Conservation (phyloP, 2,888 invertebrate species). For the Caenorhabditis drosophilae region DNA sequence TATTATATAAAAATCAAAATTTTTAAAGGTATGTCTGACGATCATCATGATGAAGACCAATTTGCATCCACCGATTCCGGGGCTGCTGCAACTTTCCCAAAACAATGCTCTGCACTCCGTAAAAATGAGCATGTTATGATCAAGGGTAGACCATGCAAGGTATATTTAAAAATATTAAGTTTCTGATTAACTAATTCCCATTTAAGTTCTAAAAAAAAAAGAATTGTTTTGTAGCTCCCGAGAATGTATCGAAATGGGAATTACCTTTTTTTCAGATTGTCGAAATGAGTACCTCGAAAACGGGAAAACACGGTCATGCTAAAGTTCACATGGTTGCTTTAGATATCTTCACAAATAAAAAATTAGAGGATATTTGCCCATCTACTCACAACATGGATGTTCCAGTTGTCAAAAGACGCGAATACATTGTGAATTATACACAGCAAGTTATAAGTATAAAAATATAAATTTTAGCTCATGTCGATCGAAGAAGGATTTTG, state of each 20-base stretch:
- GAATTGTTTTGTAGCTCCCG: too few species aligned
- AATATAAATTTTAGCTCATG: slow-evolving; percentile 69
- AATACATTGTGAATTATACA: slow-evolving; percentile 79
- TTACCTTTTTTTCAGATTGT: slow-evolving; percentile 78
- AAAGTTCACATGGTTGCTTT: slow-evolving; percentile 93
- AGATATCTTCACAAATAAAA: slow-evolving; percentile 88
- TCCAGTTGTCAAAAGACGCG: slow-evolving; percentile 95
- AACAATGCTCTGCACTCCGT: slow-evolving; percentile 98
- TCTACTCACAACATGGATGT: slow-evolving; percentile 99
- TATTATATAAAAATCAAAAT: not conserved
- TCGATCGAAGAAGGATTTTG: slow-evolving; percentile 90
- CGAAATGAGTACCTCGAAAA: slow-evolving; percentile 99
- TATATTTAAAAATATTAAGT: slow-evolving; percentile 10
- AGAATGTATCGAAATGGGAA: not conserved
- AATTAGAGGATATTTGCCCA: slow-evolving; percentile 99
- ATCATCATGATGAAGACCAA: slow-evolving; percentile 62
- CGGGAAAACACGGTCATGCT: slow-evolving; percentile 99
- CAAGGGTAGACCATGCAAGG: slow-evolving; percentile 94
- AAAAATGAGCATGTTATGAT: slow-evolving; percentile 99
- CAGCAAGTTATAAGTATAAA: too few species aligned
- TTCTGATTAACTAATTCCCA: not conserved
- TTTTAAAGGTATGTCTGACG: slow-evolving; percentile 53
- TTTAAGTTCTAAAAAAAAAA: too few species aligned
- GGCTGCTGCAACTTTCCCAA: slow-evolving; percentile 92
- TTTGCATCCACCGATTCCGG: slow-evolving; percentile 72